phyloP scores from a whole-genome alignment of 2,113 vertebrate species.

The Epinephelus lanceolatus region DNA sequence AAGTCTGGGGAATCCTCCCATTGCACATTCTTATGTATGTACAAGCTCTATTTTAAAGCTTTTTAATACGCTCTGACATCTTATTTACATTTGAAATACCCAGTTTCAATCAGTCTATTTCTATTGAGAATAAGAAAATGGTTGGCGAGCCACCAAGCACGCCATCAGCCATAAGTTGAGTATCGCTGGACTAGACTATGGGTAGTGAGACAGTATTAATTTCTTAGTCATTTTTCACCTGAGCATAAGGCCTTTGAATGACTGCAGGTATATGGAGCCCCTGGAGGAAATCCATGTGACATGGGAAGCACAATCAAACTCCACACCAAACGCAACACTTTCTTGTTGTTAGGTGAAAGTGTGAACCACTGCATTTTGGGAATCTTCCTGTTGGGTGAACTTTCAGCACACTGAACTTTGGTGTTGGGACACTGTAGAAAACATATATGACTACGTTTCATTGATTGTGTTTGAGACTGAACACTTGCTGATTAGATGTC shows the following conservation, averaged over 20 bases:
- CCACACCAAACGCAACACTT: neutral
- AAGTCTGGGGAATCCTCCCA: too few relatives aligned
- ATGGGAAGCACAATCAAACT: conserved; percentile 16
- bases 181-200: neutral
- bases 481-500: neutral
- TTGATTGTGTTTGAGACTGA: neutral
- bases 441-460: neutral
- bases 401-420: neutral
- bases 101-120: too few relatives aligned
- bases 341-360: neutral
- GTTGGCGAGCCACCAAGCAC: too few relatives aligned
- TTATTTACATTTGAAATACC: too few relatives aligned
- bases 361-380: neutral
- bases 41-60: too few relatives aligned
- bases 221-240: too few relatives aligned
- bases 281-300: neutral
- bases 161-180: too few relatives aligned
- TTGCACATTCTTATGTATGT: too few relatives aligned
- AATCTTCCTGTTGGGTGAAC: neutral
- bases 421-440: neutral
- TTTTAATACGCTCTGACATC: too few relatives aligned
- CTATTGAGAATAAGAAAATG: too few relatives aligned
- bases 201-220: neutral
- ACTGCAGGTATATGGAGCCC: neutral
- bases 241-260: neutral